Evolutionary conservation across 2,797 vertebrate genomes (phyloP).

Genomic region (Sphenopsis melanotis): DNA sequence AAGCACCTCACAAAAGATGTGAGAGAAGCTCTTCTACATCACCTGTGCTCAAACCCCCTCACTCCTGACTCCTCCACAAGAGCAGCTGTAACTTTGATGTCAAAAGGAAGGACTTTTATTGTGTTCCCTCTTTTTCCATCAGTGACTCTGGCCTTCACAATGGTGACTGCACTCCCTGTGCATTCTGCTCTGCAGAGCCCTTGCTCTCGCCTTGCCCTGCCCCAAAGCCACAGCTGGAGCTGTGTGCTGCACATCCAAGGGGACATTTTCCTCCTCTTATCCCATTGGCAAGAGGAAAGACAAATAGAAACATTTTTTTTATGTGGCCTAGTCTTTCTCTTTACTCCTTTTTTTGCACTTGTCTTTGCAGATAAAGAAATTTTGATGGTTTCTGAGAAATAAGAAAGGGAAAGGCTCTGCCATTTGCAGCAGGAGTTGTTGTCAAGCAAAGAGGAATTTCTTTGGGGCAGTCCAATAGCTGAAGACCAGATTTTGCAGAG

Average conservation of each 20-base stretch:
- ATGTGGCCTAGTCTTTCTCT: background rate
- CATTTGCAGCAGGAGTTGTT: background rate
- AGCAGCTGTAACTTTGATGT: background rate
- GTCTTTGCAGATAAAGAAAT: background rate
- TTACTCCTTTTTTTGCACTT: background rate
- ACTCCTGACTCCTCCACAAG: background rate
- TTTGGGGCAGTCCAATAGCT: background rate
- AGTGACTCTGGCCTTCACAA: accelerated
- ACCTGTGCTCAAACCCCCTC: background rate
- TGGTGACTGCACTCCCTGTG: background rate
- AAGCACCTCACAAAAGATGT: background rate
- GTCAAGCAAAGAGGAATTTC: background rate
- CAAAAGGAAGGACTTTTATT: background rate
- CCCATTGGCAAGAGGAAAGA: background rate
- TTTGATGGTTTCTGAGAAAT: background rate
- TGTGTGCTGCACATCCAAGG: background rate
- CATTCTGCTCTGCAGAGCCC: background rate
- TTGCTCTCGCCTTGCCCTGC: background rate
- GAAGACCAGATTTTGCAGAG: background rate
- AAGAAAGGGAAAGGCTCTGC: background rate
- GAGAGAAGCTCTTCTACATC: background rate
- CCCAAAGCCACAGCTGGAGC: background rate
- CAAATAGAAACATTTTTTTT: background rate
- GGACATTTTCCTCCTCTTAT: background rate
- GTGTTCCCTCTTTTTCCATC: background rate